Evolutionary conservation across 2,888 invertebrate species (phyloP), one percentile per base, ranked within the genome.

Genomic region (Aphidoletes aphidimyza): DNA sequence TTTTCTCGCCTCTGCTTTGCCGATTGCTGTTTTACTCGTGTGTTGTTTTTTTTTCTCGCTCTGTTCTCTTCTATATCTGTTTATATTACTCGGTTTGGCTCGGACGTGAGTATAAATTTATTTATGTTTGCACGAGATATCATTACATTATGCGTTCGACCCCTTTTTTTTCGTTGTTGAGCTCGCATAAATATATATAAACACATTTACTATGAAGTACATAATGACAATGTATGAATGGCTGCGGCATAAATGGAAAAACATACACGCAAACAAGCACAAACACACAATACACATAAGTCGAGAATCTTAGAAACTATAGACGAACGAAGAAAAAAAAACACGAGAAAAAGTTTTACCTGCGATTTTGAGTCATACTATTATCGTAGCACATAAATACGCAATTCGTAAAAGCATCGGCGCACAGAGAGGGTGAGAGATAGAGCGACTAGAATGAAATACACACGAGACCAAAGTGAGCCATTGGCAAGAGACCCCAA

Each of bases 131-230:
- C 9, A 22, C n/a, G 81, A 37, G 81, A 81, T 81, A 81, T 81
- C 81, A 81, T 81, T 81, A 81, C 37, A 37, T 81, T 37, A 37
- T 36, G 22, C 22, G 81, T 81, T 81, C 81, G 81, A 81, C 81
- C 81, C 81, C 22, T 81, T 81, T 37, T 81, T n/a, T n/a, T 9
- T 22, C 30, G n/a, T n/a, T 59, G 1, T 59, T 3, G 22, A 5
- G 6, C 5, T 26, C 26, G 49, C 5, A 49, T 17, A 17, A 49
- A 49, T n/a, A 26, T 30, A 30, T 30, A 59, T 26, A 37, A 81
- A 37, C 81, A 81, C 81, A 36, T 37, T 81, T 37, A 17, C 37
- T n/a, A 37, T 22, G 22, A 22, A 81, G 26, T 37, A 37, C 69
- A 69, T 81, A 81, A 81, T 81, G 81, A 81, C 1, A 81, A 69